Percentiles rank a stretch among this genome's conserved stretches.
phyloP scores from a whole-genome alignment of 2,888 invertebrate species.

The Philonicus albiceps region DNA sequence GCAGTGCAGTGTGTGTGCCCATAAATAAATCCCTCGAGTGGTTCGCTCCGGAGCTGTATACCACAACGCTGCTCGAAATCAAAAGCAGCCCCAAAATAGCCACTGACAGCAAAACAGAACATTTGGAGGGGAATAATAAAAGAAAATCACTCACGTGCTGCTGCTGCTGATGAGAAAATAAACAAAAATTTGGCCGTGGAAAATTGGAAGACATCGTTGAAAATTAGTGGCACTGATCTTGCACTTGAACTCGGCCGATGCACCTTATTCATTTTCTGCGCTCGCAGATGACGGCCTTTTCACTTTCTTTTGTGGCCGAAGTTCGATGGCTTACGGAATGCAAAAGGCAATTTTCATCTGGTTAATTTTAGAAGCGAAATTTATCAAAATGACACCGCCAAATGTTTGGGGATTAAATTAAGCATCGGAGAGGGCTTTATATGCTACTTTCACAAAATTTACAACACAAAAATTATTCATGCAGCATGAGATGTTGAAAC shows the following conservation, averaged over 20 bases:
- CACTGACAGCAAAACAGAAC: not conserved
- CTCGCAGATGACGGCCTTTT: not conserved
- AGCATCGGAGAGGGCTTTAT: not conserved
- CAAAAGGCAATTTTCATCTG: not conserved
- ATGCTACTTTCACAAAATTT: not conserved
- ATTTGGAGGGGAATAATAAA: not conserved
- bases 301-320: not conserved
- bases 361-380: not conserved
- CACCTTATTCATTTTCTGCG: not conserved
- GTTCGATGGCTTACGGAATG: not conserved
- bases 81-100: not conserved
- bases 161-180: not conserved
- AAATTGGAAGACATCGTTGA: not conserved
- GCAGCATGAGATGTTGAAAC: not conserved
- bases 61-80: not conserved
- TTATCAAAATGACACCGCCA: not conserved
- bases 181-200: slow-evolving; percentile 13
- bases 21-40: not conserved
- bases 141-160: slow-evolving; percentile 19
- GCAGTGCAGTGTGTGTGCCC: not conserved
- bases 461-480: not conserved
- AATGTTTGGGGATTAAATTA: not conserved
- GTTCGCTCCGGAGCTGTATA: not conserved
- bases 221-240: slow-evolving; percentile 33
- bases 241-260: slow-evolving; percentile 41